Evolutionary conservation across 1,140 invertebrate species (phyloP), one percentile per base, ranked within the genome.

Genomic region (Megalopta genalis): DNA sequence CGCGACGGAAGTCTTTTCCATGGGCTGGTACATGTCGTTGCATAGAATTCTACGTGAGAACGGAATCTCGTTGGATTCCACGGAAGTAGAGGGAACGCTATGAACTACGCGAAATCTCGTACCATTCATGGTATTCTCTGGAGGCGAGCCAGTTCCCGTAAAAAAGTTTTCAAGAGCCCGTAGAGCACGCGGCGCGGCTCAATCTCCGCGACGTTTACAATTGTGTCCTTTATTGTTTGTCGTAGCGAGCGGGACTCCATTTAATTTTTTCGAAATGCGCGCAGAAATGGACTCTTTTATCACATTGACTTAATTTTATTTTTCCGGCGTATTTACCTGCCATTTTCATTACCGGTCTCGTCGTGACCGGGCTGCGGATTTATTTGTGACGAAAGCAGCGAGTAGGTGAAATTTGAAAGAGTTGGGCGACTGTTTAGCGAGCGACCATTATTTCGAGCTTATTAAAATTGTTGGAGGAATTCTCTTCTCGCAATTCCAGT

Each of bases 21-120:
- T 2, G 39, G n/a, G 12, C 3, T 8, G 1, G 74, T 49, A 72
- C 68, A 52, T 59, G 52, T 70, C 32, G 68, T 7, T 70, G 68
- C 27, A 70, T 39, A n/a, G 10, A 23, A 18, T 37, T 46, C 16
- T 37, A 32, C 46, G 49, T 57, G 4, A n/a, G 32, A 67, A 25
- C 32, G 63, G 52, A 75, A 75, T 75, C 63, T 75, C 52, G 52
- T n/a, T 32, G 64, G 57, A 18, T 59, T 42, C 21, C 49, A n/a
- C 10, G 37, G 23, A 27, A 18, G 8, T 32, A 59, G 1, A 18
- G n/a, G 37, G 37, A 23, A 49, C 37, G 39, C 46, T 77, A 60
- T 21, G 62, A 74, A 12, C 14, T 16, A 1, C 18, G 42, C 46
- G 37, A 69, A 77, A 60, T 25, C 39, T 68, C 16, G 12, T 42